phyloP scores from a whole-genome alignment of 2,888 invertebrate species.

The Cantharis rufa region DNA sequence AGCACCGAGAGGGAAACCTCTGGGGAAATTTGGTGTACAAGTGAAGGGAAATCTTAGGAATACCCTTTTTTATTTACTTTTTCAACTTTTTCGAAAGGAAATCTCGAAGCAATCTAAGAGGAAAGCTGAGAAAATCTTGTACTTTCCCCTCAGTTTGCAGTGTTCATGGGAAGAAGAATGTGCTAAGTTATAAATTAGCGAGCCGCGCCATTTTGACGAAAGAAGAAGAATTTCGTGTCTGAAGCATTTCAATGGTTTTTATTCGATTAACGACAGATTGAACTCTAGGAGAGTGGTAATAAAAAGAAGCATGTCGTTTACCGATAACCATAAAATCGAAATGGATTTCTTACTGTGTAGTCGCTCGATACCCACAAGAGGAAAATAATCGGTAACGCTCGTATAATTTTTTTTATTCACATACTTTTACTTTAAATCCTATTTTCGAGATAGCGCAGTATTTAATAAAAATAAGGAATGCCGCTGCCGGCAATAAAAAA shows the following conservation, averaged over 20 bases:
- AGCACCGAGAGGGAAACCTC: no score
- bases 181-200: not conserved
- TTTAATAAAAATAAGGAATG: not conserved
- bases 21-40: no score
- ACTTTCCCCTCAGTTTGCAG: no score
- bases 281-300: constrained; percentile 14
- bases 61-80: no score
- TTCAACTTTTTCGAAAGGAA: no score
- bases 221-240: not conserved
- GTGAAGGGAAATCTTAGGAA: no score
- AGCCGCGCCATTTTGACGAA: not conserved
- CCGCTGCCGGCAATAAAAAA: not conserved
- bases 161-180: no score
- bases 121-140: no score
- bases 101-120: no score
- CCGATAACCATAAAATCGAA: constrained; percentile 26
- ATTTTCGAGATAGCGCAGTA: not conserved
- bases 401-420: not conserved
- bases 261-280: not conserved
- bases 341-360: not conserved
- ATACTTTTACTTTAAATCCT: not conserved
- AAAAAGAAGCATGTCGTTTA: constrained; percentile 24
- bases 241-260: not conserved
- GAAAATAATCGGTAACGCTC: not conserved
- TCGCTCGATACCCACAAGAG: not conserved